Conservation (phyloP, 2,113 vertebrate species). For the Otocyon megalotis region DNA sequence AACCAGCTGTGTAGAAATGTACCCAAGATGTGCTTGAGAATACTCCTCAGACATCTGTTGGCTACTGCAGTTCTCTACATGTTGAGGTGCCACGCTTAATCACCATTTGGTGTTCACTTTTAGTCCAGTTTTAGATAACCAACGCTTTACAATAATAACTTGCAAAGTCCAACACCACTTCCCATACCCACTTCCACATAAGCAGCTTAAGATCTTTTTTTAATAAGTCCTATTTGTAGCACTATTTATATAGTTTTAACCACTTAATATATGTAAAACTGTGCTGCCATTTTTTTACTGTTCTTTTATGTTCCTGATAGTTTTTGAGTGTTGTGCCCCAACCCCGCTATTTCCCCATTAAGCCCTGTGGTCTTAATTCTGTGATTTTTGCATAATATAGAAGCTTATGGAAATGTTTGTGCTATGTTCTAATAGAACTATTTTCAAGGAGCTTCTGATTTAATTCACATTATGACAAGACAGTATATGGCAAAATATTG, state of each 20-base stretch:
- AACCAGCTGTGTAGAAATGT: background rate
- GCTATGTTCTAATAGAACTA: background rate
- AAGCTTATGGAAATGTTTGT: background rate
- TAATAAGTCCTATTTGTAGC: background rate
- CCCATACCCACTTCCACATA: background rate
- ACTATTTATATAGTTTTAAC: background rate
- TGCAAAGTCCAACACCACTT: background rate
- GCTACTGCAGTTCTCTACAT: background rate
- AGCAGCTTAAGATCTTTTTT: background rate
- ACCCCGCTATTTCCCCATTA: background rate
- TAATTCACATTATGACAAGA: constrained; percentile 7
- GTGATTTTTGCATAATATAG: background rate
- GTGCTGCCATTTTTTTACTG: background rate
- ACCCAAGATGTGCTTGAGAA: background rate
- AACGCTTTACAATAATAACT: background rate
- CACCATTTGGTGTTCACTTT: background rate
- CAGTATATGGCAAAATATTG: background rate
- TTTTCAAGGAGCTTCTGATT: background rate
- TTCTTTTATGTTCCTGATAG: background rate
- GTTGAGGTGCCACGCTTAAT: background rate
- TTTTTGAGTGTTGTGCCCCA: background rate
- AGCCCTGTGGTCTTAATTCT: background rate
- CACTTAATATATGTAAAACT: background rate
- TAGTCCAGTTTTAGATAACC: background rate
- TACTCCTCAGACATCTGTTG: background rate